phyloP scores from a whole-genome alignment of 64 coral and sea anemone genomes.

The Porites australiensis region DNA sequence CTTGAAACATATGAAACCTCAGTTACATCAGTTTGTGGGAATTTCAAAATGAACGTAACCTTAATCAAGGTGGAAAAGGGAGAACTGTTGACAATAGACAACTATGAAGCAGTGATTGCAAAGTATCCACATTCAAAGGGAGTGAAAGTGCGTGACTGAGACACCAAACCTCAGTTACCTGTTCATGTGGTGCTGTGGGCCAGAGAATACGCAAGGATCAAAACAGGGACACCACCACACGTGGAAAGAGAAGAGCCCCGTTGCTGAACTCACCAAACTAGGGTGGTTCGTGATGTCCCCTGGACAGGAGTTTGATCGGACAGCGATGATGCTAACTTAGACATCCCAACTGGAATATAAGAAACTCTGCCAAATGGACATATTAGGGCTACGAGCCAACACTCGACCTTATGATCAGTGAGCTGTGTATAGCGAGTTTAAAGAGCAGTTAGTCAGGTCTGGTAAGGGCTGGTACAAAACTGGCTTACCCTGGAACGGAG shows the following conservation, averaged over 20 bases:
- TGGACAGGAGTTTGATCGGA: conserved; percentile 28
- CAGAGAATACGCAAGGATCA: conserved; percentile 33
- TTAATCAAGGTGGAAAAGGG: conserved; percentile 8
- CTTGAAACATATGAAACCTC: background rate
- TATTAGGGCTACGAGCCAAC: background rate
- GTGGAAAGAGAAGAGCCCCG: background rate
- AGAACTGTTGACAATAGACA: conserved; percentile 29
- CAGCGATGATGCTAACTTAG: conserved; percentile 27
- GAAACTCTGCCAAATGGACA: conserved; percentile 32
- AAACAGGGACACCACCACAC: conserved; percentile 13
- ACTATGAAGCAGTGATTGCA: background rate
- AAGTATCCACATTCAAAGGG: conserved; percentile 49
- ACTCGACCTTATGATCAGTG: background rate
- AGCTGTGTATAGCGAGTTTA: background rate
- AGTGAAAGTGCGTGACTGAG: conserved; percentile 31
- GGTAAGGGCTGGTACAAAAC: conserved; percentile 29
- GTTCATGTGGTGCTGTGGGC: conserved; percentile 39
- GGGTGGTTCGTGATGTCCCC: conserved; percentile 42
- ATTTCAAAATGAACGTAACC: conserved; percentile 55
- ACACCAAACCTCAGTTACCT: conserved; percentile 13
- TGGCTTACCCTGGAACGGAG: conserved; percentile 1
- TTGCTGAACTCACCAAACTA: conserved; percentile 30
- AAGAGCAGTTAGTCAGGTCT: background rate
- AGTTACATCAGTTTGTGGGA: conserved; percentile 5
- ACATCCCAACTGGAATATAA: background rate